Evolutionary conservation across 2,888 invertebrate species (phyloP).

Genomic region (Caenorhabditis sp.): DNA sequence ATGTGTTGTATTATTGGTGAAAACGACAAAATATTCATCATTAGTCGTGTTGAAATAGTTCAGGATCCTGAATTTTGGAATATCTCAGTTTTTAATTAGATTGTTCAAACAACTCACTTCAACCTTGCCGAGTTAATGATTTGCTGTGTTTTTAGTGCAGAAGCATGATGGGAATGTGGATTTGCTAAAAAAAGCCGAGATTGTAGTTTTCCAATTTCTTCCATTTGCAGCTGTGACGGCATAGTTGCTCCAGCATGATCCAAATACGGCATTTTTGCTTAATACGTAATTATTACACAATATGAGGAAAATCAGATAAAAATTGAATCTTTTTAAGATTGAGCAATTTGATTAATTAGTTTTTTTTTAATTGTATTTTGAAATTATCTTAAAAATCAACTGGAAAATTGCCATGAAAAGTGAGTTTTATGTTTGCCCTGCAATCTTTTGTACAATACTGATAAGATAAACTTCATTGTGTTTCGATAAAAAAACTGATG

Average conservation of each 20-base stretch:
- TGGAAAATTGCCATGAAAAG: neutral
- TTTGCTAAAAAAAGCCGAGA: constrained; percentile 87
- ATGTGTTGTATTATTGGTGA: constrained; percentile 95
- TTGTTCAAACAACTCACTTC: constrained; percentile 46
- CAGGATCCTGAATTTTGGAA: constrained; percentile 87
- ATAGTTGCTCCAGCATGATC: constrained; percentile 73
- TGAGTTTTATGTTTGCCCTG: constrained; percentile 30
- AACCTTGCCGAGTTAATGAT: constrained; percentile 87
- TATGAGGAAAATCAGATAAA: neutral
- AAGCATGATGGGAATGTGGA: constrained; percentile 90
- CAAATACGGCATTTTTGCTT: constrained; percentile 68
- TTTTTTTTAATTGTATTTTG: too few species aligned
- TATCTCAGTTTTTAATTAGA: neutral
- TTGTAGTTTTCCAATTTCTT: constrained; percentile 57
- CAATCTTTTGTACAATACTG: constrained; percentile 13
- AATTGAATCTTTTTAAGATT: too few species aligned
- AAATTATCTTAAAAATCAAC: too few species aligned
- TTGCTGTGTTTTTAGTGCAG: constrained; percentile 90
- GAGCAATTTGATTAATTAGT: too few species aligned
- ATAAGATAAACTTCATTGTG: constrained; percentile 25
- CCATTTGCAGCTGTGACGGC: constrained; percentile 65
- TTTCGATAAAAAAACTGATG: constrained; percentile 15
- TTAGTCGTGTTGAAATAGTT: constrained; percentile 90
- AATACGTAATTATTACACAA: neutral
- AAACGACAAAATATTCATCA: constrained; percentile 91